phyloP scores from a whole-genome alignment of 2,797 vertebrate genomes.

The Peromyscus attwateri region DNA sequence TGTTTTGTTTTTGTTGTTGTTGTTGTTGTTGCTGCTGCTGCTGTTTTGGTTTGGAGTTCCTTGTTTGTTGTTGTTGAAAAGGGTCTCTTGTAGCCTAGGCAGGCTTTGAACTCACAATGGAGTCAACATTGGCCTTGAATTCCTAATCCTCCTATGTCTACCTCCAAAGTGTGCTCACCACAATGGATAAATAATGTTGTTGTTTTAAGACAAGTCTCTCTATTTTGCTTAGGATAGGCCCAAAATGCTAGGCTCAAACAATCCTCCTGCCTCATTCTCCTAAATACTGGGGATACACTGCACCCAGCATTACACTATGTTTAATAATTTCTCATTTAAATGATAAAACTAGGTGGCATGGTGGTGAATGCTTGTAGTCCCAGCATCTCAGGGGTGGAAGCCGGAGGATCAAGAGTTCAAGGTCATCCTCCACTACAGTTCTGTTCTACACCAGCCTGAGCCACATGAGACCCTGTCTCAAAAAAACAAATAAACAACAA shows the following conservation, averaged over 20 bases:
- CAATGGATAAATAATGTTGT: background rate
- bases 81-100: background rate
- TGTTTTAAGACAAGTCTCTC: background rate
- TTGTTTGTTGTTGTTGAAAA: background rate
- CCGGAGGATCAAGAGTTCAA: background rate
- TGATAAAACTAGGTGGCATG: background rate
- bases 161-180: background rate
- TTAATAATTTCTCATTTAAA: constrained; percentile 45
- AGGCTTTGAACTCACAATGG: background rate
- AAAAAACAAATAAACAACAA: background rate
- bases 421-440: background rate
- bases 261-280: background rate
- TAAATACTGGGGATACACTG: background rate
- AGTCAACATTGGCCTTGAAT: background rate
- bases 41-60: background rate
- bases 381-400: background rate
- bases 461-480: background rate
- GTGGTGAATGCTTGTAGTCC: too few species aligned
- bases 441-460: background rate
- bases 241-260: background rate
- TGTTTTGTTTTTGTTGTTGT: background rate
- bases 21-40: background rate
- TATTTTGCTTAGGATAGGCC: background rate
- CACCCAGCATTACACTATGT: background rate
- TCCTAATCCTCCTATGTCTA: background rate